These are phyloP conservation scores for Cantharis lateralis DNA, from an alignment of 2,888 invertebrate genomes.

Conservation along the genomic window DNA sequence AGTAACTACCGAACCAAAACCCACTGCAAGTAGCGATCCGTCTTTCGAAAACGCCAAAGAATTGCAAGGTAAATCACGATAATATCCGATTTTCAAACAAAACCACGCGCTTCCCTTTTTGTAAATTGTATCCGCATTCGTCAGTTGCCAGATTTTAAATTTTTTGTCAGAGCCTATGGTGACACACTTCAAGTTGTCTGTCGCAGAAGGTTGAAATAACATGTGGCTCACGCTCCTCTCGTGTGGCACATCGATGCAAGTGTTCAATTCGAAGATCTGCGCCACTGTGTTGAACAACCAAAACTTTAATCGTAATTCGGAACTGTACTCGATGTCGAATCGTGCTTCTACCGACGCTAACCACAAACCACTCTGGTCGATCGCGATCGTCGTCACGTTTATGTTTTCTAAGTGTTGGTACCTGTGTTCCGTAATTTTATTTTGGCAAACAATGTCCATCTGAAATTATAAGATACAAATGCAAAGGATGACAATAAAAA, in stretches of 20 bases:
- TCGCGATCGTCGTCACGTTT: constrained; percentile 68
- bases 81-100: constrained; percentile 67
- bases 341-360: constrained; percentile 72
- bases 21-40: constrained; percentile 75
- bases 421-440: constrained; percentile 69
- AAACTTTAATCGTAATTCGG: constrained; percentile 75
- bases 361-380: constrained; percentile 71
- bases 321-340: constrained; percentile 61
- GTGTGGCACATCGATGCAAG: constrained; percentile 75
- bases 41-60: constrained; percentile 72
- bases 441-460: constrained; percentile 74
- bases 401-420: constrained; percentile 64
- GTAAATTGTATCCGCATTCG: constrained; percentile 61
- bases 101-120: constrained; percentile 66
- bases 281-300: constrained; percentile 66
- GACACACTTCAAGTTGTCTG: constrained; percentile 61
- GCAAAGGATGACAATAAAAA: background rate
- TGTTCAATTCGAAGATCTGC: constrained; percentile 74
- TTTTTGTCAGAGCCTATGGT: constrained; percentile 70
- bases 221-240: constrained; percentile 64
- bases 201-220: constrained; percentile 61
- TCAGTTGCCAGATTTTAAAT: constrained; percentile 73
- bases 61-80: constrained; percentile 62
- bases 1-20: constrained; percentile 69
- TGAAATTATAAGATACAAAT: constrained; percentile 51